phyloP scores from a whole-genome alignment of 1,140 invertebrate genomes.

The Drosophila quadrilineata region DNA sequence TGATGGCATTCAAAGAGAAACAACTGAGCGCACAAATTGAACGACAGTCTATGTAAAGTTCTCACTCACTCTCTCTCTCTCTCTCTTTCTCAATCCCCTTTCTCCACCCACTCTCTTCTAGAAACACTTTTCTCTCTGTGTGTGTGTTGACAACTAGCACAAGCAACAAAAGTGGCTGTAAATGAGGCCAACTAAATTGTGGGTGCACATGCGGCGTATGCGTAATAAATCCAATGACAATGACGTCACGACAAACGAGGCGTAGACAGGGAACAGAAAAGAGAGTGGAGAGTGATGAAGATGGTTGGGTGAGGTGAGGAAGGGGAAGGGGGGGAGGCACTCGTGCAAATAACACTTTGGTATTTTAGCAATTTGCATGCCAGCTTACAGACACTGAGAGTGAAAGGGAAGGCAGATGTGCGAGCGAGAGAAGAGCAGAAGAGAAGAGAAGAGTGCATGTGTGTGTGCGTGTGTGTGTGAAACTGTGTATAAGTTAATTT shows the following conservation, averaged over 20 bases:
- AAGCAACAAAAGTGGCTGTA: conserved; percentile 5
- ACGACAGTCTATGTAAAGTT: conserved; percentile 28
- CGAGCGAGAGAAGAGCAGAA: too few species aligned
- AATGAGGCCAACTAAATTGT: conserved; percentile 45
- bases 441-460: too few species aligned
- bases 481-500: conserved; percentile 51
- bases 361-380: conserved; percentile 39
- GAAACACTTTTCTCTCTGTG: too few species aligned
- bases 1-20: conserved; percentile 66
- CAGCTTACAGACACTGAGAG: neutral
- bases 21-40: conserved; percentile 20
- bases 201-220: conserved; percentile 44
- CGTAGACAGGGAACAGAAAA: too few species aligned
- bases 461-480: neutral
- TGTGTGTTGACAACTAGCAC: too few species aligned
- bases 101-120: too few species aligned
- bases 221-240: conserved; percentile 48
- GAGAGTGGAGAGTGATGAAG: too few species aligned
- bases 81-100: too few species aligned
- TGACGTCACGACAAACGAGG: conserved; percentile 35
- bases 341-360: conserved; percentile 46
- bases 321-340: too few species aligned
- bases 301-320: too few species aligned
- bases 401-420: too few species aligned
- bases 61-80: too few species aligned